phyloP scores from a whole-genome alignment of 2,797 vertebrate species.

The Sebastes cheni region DNA sequence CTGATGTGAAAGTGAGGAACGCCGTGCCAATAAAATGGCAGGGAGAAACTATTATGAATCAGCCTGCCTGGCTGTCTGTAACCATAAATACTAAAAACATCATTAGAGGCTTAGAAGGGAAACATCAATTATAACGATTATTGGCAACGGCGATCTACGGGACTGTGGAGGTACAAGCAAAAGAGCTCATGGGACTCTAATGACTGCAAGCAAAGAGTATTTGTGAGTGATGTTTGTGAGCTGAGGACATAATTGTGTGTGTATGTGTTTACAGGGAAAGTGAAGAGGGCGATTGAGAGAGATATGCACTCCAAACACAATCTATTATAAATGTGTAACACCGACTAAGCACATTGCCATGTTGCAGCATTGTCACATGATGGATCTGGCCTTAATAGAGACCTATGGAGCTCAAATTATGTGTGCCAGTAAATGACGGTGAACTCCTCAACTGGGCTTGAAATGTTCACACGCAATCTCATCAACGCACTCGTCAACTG shows the following conservation, averaged over 20 bases:
- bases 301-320: conserved; percentile 18
- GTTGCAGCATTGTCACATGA: conserved; percentile 1
- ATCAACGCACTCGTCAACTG: not conserved
- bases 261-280: conserved; percentile 16
- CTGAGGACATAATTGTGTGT: conserved; percentile 33
- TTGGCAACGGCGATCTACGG: conserved; percentile 60
- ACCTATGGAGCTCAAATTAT: not conserved
- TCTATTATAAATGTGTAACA: conserved; percentile 3
- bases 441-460: not conserved
- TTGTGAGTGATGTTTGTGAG: conserved; percentile 43
- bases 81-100: conserved; percentile 78
- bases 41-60: conserved; percentile 73
- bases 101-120: conserved; percentile 67
- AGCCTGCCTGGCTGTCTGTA: conserved; percentile 57
- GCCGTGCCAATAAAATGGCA: conserved; percentile 70
- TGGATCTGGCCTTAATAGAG: conserved; percentile 1
- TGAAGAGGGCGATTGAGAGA: conserved; percentile 6
- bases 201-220: conserved; percentile 40
- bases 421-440: not conserved
- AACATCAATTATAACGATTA: conserved; percentile 77
- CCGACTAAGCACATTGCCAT: conserved; percentile 19
- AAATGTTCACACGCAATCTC: conserved; percentile 18
- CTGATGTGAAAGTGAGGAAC: conserved; percentile 76
- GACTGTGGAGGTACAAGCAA: conserved; percentile 45
- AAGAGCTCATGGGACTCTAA: conserved; percentile 61